Percentiles rank a stretch among this genome's conserved stretches.
Evolutionary conservation across 2,888 invertebrate genomes (phyloP).

Genomic region (Augochlorella aurata): DNA sequence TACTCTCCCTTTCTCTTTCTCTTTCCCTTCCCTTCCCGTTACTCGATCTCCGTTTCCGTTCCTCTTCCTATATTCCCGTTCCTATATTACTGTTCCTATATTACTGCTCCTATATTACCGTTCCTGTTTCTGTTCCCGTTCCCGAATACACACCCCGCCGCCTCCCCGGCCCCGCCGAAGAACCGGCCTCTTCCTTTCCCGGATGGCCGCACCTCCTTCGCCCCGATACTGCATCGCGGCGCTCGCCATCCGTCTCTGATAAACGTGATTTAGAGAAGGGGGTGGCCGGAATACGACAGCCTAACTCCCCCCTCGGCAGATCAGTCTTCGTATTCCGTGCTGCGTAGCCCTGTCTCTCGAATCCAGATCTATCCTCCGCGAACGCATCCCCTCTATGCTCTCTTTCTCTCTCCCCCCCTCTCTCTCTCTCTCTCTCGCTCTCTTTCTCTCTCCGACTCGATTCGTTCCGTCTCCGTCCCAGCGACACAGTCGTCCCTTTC

Average conservation of each 20-base stretch:
- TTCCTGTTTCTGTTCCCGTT: conserved; percentile 24
- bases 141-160: conserved; percentile 39
- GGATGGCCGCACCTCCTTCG: conserved; percentile 71
- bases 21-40: conserved; percentile 36
- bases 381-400: background rate
- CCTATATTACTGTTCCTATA: conserved; percentile 32
- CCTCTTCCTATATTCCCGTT: background rate
- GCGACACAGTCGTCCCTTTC: conserved; percentile 16
- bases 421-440: background rate
- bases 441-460: conserved; percentile 56
- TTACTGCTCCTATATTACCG: too few species aligned
- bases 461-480: conserved; percentile 74
- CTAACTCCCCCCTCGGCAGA: conserved; percentile 18
- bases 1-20: background rate
- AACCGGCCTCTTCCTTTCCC: conserved; percentile 22
- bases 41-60: background rate
- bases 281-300: conserved; percentile 64
- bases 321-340: conserved; percentile 35
- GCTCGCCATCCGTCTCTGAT: conserved; percentile 70
- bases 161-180: conserved; percentile 34
- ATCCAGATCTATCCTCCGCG: conserved; percentile 29
- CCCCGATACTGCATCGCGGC: conserved; percentile 47
- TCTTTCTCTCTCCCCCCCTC: background rate
- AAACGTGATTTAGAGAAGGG: conserved; percentile 79
- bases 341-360: conserved; percentile 20